These are phyloP conservation scores for Lethocerus indicus DNA, from an alignment of 1,140 invertebrate genomes.

Conservation along the genomic window DNA sequence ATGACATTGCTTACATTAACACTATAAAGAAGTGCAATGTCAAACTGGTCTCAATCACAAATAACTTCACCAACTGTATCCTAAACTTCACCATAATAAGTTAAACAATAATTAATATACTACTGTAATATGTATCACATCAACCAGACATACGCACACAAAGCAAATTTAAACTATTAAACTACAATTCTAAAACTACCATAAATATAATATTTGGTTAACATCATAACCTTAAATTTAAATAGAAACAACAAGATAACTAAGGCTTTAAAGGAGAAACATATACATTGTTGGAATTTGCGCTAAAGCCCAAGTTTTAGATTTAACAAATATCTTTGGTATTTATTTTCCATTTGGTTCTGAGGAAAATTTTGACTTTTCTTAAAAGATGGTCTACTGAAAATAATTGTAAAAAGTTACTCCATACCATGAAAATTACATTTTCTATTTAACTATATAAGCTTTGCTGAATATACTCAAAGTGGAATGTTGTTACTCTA, in stretches of 20 bases:
- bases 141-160: conserved; percentile 15
- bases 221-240: conserved; percentile 17
- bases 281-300: too few relatives aligned
- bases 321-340: too few relatives aligned
- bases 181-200: conserved; percentile 13
- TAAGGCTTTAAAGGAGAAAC: conserved; percentile 15
- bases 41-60: conserved; percentile 12
- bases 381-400: too few relatives aligned
- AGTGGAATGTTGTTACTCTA: too few relatives aligned
- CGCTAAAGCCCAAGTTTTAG: too few relatives aligned
- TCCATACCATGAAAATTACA: too few relatives aligned
- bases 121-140: conserved; percentile 8
- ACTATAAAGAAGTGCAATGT: conserved; percentile 6
- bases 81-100: conserved; percentile 9
- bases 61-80: conserved; percentile 13
- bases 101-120: conserved; percentile 6
- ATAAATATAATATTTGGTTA: conserved; percentile 17
- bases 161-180: conserved; percentile 14
- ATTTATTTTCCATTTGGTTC: too few relatives aligned
- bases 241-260: conserved; percentile 15
- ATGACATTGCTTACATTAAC: conserved; percentile 8
- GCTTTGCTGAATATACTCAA: too few relatives aligned
- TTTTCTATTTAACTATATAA: too few relatives aligned
- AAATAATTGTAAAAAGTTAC: too few relatives aligned
- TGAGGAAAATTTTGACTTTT: too few relatives aligned